Evolutionary conservation across 2,113 vertebrate genomes (phyloP).

Genomic region (Antechinus flavipes): DNA sequence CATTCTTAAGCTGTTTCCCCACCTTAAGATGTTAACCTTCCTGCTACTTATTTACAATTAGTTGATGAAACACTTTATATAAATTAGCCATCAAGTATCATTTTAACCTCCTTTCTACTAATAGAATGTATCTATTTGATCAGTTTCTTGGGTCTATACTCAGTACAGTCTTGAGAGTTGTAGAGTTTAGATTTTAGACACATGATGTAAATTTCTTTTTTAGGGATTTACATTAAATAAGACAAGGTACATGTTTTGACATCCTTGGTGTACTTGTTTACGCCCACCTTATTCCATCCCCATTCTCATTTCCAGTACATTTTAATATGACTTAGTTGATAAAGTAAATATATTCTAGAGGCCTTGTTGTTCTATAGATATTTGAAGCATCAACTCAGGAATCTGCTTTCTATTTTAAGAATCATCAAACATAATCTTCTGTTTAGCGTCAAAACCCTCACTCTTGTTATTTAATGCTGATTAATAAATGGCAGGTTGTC

Average conservation of each 20-base stretch:
- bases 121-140: fast-evolving
- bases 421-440: slow-evolving; percentile 68
- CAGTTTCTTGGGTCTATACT: fast-evolving
- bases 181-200: background rate
- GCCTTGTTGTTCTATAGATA: slow-evolving; percentile 16
- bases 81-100: background rate
- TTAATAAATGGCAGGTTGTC: slow-evolving; percentile 83
- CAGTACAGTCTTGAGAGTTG: background rate
- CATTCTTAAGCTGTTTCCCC: background rate
- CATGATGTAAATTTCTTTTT: background rate
- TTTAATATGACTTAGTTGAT: background rate
- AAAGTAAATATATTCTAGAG: slow-evolving; percentile 32
- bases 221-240: background rate
- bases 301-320: fast-evolving
- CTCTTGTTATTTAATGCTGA: slow-evolving; percentile 63
- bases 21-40: background rate
- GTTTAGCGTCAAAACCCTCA: slow-evolving; percentile 77
- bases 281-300: fast-evolving
- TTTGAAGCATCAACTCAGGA: slow-evolving; percentile 37
- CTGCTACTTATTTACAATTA: background rate
- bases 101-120: background rate
- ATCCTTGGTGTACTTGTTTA: fast-evolving
- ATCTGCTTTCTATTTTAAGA: slow-evolving; percentile 61
- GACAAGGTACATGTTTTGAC: background rate
- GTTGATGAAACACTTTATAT: background rate